phyloP scores from a whole-genome alignment of 2,113 vertebrate species.

The Callipepla squamata region DNA sequence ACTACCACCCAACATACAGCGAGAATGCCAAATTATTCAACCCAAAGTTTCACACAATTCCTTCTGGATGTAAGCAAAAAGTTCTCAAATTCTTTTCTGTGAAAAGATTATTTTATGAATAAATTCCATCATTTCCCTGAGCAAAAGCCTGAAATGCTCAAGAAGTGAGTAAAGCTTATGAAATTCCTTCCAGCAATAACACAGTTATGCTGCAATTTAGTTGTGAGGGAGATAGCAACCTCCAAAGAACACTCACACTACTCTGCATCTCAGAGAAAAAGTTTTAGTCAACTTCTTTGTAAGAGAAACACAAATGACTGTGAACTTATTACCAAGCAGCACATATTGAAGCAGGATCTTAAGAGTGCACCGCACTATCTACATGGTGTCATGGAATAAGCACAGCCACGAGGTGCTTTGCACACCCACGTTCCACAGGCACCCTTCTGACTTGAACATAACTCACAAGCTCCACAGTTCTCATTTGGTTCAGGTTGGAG shows the following conservation, averaged over 20 bases:
- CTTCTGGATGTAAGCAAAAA: neutral
- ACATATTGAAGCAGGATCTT: neutral
- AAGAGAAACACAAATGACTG: neutral
- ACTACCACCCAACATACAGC: neutral
- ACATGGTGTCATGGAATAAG: neutral
- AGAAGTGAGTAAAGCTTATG: neutral
- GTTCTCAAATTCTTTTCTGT: neutral
- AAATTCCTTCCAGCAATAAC: neutral
- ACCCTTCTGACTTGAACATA: neutral
- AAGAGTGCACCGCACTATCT: accelerated
- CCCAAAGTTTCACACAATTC: neutral
- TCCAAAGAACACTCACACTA: neutral
- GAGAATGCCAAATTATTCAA: accelerated
- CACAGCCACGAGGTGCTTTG: neutral
- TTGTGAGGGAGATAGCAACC: neutral
- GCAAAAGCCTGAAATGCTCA: neutral
- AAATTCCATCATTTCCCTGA: neutral
- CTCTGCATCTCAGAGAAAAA: neutral
- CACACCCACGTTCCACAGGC: neutral
- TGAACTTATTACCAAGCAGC: neutral
- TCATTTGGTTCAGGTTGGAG: neutral
- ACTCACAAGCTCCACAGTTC: accelerated
- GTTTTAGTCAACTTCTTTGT: neutral
- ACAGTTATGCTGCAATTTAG: neutral
- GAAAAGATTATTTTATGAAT: neutral